phyloP scores from a whole-genome alignment of 2,888 invertebrate genomes.

The Rutpela maculata region DNA sequence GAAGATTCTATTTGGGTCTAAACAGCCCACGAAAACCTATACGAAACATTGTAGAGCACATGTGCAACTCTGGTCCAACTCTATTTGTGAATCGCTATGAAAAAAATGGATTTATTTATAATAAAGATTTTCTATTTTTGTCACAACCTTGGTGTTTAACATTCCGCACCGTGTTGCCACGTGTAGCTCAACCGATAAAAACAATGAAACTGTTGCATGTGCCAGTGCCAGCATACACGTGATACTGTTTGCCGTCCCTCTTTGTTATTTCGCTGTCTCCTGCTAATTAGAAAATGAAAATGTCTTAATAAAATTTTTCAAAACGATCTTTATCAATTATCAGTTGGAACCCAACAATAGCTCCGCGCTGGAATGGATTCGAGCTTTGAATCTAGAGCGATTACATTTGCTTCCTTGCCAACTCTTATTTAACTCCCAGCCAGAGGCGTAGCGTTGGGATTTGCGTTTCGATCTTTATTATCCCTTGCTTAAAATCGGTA shows the following conservation, averaged over 20 bases:
- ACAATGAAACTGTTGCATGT: conserved; percentile 68
- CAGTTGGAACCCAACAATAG: background rate
- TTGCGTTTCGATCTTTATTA: background rate
- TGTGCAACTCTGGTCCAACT: conserved; percentile 58
- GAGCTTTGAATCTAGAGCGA: conserved; percentile 52
- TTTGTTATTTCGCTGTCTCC: conserved; percentile 16
- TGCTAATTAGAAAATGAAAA: conserved; percentile 22
- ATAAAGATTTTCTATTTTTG: conserved; percentile 73
- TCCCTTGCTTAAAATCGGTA: too few relatives aligned
- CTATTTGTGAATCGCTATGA: conserved; percentile 68
- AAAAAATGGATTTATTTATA: conserved; percentile 73
- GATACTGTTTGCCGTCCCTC: conserved; percentile 32
- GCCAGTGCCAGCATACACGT: conserved; percentile 43
- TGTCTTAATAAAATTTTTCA: conserved; percentile 29
- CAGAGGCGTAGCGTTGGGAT: conserved; percentile 49
- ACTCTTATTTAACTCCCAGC: conserved; percentile 51
- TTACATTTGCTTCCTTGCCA: conserved; percentile 52
- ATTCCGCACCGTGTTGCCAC: conserved; percentile 71
- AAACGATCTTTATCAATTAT: conserved; percentile 1
- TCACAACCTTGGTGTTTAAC: conserved; percentile 72
- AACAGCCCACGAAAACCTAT: conserved; percentile 55
- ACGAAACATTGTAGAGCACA: conserved; percentile 56
- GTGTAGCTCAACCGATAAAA: conserved; percentile 64
- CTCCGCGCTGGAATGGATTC: conserved; percentile 22
- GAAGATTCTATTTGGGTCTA: conserved; percentile 58